Evolutionary conservation across 1,140 invertebrate genomes (phyloP).

Genomic region (Zaprionus inermis): DNA sequence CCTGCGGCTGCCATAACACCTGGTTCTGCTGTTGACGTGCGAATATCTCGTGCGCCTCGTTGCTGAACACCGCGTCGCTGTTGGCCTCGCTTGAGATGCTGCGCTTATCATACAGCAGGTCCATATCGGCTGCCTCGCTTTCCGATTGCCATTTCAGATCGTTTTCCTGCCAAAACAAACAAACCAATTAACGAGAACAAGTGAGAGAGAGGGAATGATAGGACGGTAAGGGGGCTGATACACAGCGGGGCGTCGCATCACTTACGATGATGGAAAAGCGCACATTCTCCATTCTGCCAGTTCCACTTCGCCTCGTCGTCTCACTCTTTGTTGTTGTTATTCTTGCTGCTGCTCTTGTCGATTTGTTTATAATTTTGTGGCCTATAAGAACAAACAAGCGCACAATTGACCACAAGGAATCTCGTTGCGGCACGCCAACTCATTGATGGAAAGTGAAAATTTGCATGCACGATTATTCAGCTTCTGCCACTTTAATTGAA

Average conservation of each 20-base stretch:
- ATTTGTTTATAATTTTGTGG: constrained; percentile 38
- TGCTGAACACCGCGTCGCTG: constrained; percentile 79
- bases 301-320: constrained; percentile 37
- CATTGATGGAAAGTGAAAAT: constrained; percentile 45
- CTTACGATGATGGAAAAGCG: constrained; percentile 84
- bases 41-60: constrained; percentile 77
- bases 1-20: constrained; percentile 84
- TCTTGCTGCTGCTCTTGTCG: constrained; percentile 12
- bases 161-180: constrained; percentile 76
- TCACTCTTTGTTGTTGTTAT: constrained; percentile 5
- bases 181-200: constrained; percentile 24
- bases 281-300: constrained; percentile 76
- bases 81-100: constrained; percentile 85
- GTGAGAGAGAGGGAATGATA: not conserved
- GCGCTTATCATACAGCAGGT: constrained; percentile 73
- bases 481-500: constrained; percentile 17
- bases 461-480: constrained; percentile 17
- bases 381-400: constrained; percentile 59
- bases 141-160: constrained; percentile 82
- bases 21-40: constrained; percentile 75
- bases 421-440: constrained; percentile 27
- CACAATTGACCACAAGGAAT: constrained; percentile 36
- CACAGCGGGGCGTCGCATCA: constrained; percentile 13
- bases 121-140: constrained; percentile 63
- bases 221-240: too few species aligned